phyloP scores from a whole-genome alignment of 1,140 invertebrate species.

The Plutomurus gul region DNA sequence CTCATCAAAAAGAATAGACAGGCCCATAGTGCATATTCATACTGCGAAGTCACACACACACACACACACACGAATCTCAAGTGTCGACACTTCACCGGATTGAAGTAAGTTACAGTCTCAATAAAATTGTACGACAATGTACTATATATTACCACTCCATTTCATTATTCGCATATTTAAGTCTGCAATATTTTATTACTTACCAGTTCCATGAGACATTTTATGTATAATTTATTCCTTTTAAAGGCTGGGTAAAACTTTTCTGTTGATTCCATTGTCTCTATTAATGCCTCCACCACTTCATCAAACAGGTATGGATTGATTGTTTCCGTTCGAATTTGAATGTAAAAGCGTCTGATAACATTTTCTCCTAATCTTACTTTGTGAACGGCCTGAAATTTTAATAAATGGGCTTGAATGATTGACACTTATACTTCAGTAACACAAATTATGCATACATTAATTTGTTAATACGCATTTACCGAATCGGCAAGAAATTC shows the following conservation, averaged over 20 bases:
- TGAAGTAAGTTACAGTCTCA: too few species aligned
- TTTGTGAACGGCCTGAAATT: slow-evolving; percentile 65
- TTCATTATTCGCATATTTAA: too few species aligned
- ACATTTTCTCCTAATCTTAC: slow-evolving; percentile 70
- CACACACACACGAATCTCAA: too few species aligned
- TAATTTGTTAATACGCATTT: slow-evolving; percentile 23
- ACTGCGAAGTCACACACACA: too few species aligned
- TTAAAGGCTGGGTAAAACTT: slow-evolving; percentile 74
- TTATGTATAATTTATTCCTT: slow-evolving; percentile 70
- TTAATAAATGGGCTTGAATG: background rate
- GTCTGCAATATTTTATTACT: too few species aligned
- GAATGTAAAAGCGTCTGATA: slow-evolving; percentile 67
- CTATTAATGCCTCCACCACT: slow-evolving; percentile 72
- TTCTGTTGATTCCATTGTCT: slow-evolving; percentile 69
- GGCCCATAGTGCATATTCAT: too few species aligned
- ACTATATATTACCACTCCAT: too few species aligned
- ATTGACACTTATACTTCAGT: background rate
- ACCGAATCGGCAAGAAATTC: slow-evolving; percentile 80
- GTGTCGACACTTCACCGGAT: too few species aligned
- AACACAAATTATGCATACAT: background rate
- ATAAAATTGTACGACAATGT: too few species aligned
- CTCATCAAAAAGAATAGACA: too few species aligned
- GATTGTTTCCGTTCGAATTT: slow-evolving; percentile 66
- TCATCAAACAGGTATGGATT: slow-evolving; percentile 77
- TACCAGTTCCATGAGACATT: slow-evolving; percentile 74